Conservation (phyloP, 2,888 invertebrate genomes). For the Xiphydria camelus region DNA sequence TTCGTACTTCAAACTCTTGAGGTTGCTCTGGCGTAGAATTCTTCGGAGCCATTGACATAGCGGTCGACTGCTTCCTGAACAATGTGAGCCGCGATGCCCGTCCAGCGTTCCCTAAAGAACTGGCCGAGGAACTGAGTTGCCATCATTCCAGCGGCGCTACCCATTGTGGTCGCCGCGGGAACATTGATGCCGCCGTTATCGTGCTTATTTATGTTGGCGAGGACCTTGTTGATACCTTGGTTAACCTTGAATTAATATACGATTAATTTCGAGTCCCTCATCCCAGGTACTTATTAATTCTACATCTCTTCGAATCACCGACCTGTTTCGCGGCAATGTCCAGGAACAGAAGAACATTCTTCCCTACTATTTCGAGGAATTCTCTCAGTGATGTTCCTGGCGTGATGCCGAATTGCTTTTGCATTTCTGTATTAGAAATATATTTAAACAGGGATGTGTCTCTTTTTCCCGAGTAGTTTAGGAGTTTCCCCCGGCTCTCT, state of each 20-base stretch:
- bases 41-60: slow-evolving; percentile 4
- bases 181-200: slow-evolving; percentile 14
- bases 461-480: too few species aligned
- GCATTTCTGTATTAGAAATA: not conserved
- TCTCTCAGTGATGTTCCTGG: not conserved
- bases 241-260: slow-evolving; percentile 9
- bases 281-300: too few species aligned
- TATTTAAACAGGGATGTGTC: too few species aligned
- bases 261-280: too few species aligned
- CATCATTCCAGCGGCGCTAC: not conserved
- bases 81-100: slow-evolving; percentile 14
- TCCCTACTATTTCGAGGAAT: not conserved
- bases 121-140: slow-evolving; percentile 7
- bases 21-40: not conserved
- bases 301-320: not conserved
- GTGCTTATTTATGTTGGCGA: slow-evolving; percentile 10
- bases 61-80: slow-evolving; percentile 20
- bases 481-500: too few species aligned
- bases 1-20: too few species aligned
- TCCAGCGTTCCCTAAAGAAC: slow-evolving; percentile 18
- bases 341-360: not conserved
- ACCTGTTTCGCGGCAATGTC: not conserved
- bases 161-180: slow-evolving; percentile 7
- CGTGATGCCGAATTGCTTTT: not conserved
- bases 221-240: slow-evolving; percentile 7